phyloP scores from a whole-genome alignment of 2,113 vertebrate species.

The Pterocles gutturalis region DNA sequence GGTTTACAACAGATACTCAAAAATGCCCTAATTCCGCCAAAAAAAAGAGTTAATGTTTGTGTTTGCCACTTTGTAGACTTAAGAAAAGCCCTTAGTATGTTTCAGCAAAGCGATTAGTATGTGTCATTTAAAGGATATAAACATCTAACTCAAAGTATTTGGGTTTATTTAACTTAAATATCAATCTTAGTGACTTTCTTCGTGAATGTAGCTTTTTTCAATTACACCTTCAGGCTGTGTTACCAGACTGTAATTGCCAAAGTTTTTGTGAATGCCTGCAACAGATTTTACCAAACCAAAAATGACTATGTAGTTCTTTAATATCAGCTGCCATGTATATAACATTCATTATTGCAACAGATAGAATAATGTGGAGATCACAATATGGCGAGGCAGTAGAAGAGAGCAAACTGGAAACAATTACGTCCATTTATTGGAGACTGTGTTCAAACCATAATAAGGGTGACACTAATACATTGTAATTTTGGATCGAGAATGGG shows the following conservation, averaged over 20 bases:
- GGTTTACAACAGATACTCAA: background rate
- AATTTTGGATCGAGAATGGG: background rate
- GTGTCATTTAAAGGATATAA: background rate
- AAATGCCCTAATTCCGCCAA: background rate
- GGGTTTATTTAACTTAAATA: background rate
- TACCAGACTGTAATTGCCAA: background rate
- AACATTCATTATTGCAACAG: background rate
- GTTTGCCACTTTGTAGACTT: background rate
- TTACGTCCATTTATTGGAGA: background rate
- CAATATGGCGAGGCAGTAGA: background rate
- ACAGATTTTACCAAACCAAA: background rate
- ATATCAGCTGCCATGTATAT: background rate
- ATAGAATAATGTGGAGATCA: background rate
- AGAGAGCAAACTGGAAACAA: background rate
- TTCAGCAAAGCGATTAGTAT: too few relatives aligned
- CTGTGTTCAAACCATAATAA: background rate
- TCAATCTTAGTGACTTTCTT: background rate
- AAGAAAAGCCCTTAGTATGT: background rate
- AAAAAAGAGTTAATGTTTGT: background rate
- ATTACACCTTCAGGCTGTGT: background rate
- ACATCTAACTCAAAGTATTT: background rate
- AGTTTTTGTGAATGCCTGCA: background rate
- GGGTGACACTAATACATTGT: background rate
- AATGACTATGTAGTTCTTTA: background rate
- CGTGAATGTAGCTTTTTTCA: background rate